Evolutionary conservation across 2,113 vertebrate genomes (phyloP), one percentile per base, ranked within the genome.

Genomic region (Felis chaus): DNA sequence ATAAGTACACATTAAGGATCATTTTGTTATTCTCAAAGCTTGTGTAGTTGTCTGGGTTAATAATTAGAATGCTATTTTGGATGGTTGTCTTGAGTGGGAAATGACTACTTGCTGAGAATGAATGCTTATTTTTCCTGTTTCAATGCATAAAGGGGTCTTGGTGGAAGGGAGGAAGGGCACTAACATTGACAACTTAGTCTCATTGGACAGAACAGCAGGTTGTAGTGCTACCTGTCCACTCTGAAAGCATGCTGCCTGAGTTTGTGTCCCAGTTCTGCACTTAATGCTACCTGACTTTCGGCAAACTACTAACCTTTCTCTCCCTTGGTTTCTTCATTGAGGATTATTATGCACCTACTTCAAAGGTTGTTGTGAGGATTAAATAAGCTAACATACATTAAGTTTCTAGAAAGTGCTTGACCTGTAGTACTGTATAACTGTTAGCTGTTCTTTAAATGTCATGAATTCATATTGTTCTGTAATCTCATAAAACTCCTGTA

Each of bases 371-470:
- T 86, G 33, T 74, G 18, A 88, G 21, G 25, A 65, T 74, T 71
- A 76, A 55, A 61, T 93, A 83, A 78, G 9, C 23, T 95, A 79
- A 45, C 18, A 73, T 80, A 93, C 2, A 1, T 61, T 79, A 63
- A 63, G 33, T 90, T 48, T 83, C 78, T 87, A 84, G 39, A 10
- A 94, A 80, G 61, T 90, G 21, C 11, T 1, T 92, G 41, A 39
- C 31, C 53, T 55, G 36, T 57, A 39, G 25, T 87, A 71, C 36
- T 88, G 1, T 74, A 55, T 69, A 76, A 79, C 33, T 86, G 39
- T 95, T 94, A 91, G 66, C 41, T 91, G 9, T 82, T 89, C 33
- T 89, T 50, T 96, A 95, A 69, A 41, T 95, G 93, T 97, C 36
- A 93, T 11, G 68, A 48, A 76, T 84, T 88, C 15, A 83, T 4